phyloP scores from a whole-genome alignment of 2,888 invertebrate genomes.

The Trissoscelio sp. region DNA sequence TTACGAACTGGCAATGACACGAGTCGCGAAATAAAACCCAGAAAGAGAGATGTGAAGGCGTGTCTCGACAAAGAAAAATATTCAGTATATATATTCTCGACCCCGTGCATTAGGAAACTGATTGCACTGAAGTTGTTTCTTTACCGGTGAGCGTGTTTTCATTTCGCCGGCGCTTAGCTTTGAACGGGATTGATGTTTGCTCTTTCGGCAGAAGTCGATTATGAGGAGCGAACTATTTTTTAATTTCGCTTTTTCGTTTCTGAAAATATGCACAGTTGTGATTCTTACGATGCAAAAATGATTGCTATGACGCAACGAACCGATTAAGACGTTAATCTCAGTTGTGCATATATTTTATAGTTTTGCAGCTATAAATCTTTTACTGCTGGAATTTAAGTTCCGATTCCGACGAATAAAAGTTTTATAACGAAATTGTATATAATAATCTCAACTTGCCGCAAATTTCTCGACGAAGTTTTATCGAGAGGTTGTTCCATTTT shows the following conservation, averaged over 20 bases:
- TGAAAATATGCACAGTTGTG: too few species aligned
- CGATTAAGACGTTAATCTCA: too few species aligned
- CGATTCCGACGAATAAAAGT: too few species aligned
- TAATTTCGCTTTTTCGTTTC: background rate
- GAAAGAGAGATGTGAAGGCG: background rate
- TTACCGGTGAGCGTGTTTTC: conserved; percentile 19
- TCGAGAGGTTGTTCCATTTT: too few species aligned
- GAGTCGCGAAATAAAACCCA: background rate
- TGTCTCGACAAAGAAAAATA: conserved; percentile 24
- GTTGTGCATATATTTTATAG: background rate
- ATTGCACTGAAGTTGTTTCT: conserved; percentile 30
- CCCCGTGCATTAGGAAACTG: conserved; percentile 20
- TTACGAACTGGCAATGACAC: too few species aligned
- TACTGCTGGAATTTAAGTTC: background rate
- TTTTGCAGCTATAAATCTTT: background rate
- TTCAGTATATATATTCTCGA: conserved; percentile 2
- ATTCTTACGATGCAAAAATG: too few species aligned
- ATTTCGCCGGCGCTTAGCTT: conserved; percentile 27
- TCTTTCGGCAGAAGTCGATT: conserved; percentile 35
- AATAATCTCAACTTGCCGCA: background rate
- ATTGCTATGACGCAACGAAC: too few species aligned
- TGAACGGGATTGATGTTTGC: conserved; percentile 23
- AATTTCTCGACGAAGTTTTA: background rate
- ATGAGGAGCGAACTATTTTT: background rate
- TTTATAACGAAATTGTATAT: too few species aligned